These are phyloP conservation scores for Ceratina calcarata DNA, from an alignment of 1,140 invertebrate genomes.

Conservation along the genomic window DNA sequence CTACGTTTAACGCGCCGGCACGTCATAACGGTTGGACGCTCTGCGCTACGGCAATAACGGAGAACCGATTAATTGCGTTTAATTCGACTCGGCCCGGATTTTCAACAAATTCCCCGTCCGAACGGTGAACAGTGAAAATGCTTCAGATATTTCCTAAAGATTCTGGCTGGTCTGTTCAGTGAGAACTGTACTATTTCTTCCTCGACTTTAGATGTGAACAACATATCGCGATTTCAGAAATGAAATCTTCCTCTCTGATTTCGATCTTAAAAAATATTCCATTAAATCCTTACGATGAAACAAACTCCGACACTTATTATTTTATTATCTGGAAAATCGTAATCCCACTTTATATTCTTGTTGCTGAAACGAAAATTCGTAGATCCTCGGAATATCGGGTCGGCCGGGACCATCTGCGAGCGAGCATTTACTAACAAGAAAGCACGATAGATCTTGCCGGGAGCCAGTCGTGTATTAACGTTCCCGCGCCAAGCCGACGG, in stretches of 20 bases:
- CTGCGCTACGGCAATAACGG: neutral
- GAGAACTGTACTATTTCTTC: neutral
- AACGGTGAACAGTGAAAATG: conserved; percentile 16
- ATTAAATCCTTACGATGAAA: too few species aligned
- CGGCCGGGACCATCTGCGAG: neutral
- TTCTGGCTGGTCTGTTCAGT: neutral
- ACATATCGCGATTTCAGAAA: too few species aligned
- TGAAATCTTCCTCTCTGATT: too few species aligned
- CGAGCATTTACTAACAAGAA: conserved; percentile 23
- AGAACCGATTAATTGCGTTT: conserved; percentile 33
- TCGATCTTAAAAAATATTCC: too few species aligned
- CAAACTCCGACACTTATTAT: too few species aligned
- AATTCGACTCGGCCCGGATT: conserved; percentile 29
- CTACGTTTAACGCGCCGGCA: conserved; percentile 32
- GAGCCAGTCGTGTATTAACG: conserved; percentile 26
- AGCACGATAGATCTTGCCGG: conserved; percentile 19
- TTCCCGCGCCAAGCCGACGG: neutral
- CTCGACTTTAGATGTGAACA: too few species aligned
- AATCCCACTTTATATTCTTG: too few species aligned
- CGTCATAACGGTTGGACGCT: conserved; percentile 21
- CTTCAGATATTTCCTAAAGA: conserved; percentile 16
- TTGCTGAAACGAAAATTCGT: too few species aligned
- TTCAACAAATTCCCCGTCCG: conserved; percentile 17
- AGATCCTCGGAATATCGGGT: neutral
- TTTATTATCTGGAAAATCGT: too few species aligned